Conservation (phyloP, 2,888 invertebrate species). For the Siphlonurus alternatus region DNA sequence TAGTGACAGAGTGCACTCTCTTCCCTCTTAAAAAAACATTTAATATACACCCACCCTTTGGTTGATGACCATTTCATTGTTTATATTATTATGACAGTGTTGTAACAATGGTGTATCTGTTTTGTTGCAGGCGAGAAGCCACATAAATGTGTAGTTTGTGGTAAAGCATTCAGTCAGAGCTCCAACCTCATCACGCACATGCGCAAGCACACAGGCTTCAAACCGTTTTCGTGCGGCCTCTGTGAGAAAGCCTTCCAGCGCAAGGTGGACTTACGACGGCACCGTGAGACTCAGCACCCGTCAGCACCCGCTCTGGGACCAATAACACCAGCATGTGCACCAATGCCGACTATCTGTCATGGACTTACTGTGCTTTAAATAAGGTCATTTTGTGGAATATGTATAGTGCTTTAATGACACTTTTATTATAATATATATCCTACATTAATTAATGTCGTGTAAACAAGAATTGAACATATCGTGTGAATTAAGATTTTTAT, state of each 20-base stretch:
- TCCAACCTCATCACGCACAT: slow-evolving; percentile 97
- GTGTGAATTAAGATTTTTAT: no score
- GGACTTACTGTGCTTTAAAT: slow-evolving; percentile 19
- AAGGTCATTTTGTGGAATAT: no score
- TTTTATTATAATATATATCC: no score
- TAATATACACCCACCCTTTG: no score
- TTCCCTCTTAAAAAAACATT: no score
- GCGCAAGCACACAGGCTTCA: slow-evolving; percentile 95
- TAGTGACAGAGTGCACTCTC: no score
- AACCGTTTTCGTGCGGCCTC: slow-evolving; percentile 91
- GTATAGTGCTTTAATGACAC: no score
- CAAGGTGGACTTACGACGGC: slow-evolving; percentile 84
- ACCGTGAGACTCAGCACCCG: slow-evolving; percentile 92
- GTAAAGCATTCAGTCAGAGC: slow-evolving; percentile 96
- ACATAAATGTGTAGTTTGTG: slow-evolving; percentile 95
- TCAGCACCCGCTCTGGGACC: not conserved
- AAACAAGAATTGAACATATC: no score
- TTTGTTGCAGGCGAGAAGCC: slow-evolving; percentile 85
- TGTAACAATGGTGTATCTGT: no score
- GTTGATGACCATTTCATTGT: no score
- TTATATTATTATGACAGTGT: no score
- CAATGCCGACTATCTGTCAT: slow-evolving; percentile 37
- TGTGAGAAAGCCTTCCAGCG: slow-evolving; percentile 90
- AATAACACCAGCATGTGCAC: slow-evolving; percentile 19
- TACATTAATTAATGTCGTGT: no score